A percentile compares a stretch with the other conserved stretches of the same genome.
Evolutionary conservation across 1,140 invertebrate genomes (phyloP).

Genomic region (Hyphantria cunea): DNA sequence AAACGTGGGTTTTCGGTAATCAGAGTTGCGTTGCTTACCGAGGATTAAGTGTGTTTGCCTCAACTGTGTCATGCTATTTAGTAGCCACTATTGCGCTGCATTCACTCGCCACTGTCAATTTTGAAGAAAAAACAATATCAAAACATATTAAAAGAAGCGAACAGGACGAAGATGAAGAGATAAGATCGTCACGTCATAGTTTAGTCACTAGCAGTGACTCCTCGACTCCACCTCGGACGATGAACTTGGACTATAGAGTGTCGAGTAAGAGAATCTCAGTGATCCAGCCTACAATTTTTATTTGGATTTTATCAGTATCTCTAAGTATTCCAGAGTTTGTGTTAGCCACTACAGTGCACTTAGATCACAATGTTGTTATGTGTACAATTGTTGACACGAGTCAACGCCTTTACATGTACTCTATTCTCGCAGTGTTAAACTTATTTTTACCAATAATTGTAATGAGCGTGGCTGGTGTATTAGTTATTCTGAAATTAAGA

Average conservation of each 20-base stretch:
- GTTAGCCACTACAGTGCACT: slow-evolving; percentile 62
- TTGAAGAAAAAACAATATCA: slow-evolving; percentile 60
- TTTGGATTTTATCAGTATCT: slow-evolving; percentile 81
- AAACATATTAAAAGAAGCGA: slow-evolving; percentile 61
- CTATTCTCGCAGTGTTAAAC: slow-evolving; percentile 70
- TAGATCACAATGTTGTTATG: slow-evolving; percentile 47
- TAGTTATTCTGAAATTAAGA: slow-evolving; percentile 62
- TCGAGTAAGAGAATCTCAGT: slow-evolving; percentile 69
- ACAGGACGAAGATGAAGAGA: slow-evolving; percentile 79
- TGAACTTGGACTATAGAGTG: slow-evolving; percentile 76
- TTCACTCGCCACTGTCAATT: slow-evolving; percentile 79
- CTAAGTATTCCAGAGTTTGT: slow-evolving; percentile 82
- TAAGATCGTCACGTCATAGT: slow-evolving; percentile 74
- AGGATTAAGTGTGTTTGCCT: slow-evolving; percentile 78
- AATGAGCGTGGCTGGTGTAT: slow-evolving; percentile 44
- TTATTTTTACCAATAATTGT: slow-evolving; percentile 67
- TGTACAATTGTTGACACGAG: slow-evolving; percentile 70
- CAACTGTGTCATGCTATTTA: slow-evolving; percentile 80
- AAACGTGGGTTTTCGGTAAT: slow-evolving; percentile 77
- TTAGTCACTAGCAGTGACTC: slow-evolving; percentile 74
- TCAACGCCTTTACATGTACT: slow-evolving; percentile 68
- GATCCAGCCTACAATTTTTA: slow-evolving; percentile 75
- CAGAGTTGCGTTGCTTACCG: slow-evolving; percentile 75
- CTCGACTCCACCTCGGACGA: slow-evolving; percentile 68
- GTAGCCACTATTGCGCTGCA: slow-evolving; percentile 80